Conservation (phyloP, 2,797 vertebrate species). For the Crocodylus rhombifer region DNA sequence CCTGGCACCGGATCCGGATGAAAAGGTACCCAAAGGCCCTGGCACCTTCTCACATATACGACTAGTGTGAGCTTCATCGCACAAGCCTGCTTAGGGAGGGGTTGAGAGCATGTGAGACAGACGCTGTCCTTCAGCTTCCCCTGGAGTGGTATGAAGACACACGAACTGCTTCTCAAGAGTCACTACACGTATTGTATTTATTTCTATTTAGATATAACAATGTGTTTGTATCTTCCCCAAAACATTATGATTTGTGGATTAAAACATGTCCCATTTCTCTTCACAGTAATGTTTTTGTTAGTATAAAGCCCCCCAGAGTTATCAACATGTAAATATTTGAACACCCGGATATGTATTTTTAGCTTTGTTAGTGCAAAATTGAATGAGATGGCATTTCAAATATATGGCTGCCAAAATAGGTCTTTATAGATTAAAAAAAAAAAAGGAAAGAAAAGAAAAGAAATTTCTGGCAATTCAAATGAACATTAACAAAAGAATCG, state of each 20-base stretch:
- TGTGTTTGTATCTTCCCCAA: not conserved
- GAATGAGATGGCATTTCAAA: constrained; percentile 71
- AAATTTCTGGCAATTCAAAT: constrained; percentile 73
- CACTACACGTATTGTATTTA: no score
- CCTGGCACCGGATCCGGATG: fast-evolving
- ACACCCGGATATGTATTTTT: constrained; percentile 55
- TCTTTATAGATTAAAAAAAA: constrained; percentile 77
- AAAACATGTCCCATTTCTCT: not conserved
- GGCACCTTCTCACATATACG: not conserved
- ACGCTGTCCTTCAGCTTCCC: fast-evolving
- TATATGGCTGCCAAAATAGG: constrained; percentile 74
- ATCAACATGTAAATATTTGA: constrained; percentile 65
- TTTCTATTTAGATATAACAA: not conserved
- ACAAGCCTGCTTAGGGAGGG: fast-evolving
- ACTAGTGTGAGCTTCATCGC: not conserved
- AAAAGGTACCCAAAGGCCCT: not conserved
- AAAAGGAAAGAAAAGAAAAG: constrained; percentile 60
- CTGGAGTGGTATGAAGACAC: not conserved
- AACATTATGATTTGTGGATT: not conserved
- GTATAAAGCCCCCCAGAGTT: not conserved
- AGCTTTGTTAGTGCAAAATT: constrained; percentile 62
- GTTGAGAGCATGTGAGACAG: not conserved
- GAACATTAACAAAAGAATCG: constrained; percentile 71
- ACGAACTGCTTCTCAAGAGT: not conserved
- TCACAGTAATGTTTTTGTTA: not conserved